phyloP scores from a whole-genome alignment of 2,888 invertebrate species.

The Onchidella celtica region DNA sequence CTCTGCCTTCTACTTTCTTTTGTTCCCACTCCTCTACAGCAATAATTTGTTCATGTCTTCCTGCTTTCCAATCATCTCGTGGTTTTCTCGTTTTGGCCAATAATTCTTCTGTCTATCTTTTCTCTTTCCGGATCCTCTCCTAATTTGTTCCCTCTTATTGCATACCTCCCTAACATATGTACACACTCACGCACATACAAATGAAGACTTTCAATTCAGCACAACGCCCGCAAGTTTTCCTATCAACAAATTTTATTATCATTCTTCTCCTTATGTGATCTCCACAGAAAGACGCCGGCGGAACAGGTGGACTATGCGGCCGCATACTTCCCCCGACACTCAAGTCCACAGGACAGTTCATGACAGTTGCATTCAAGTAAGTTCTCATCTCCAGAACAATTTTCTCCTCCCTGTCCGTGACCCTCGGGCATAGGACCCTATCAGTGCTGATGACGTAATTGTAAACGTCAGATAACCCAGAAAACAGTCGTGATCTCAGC shows the following conservation, averaged over 20 bases:
- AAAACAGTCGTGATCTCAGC: too few relatives aligned
- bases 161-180: background rate
- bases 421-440: too few relatives aligned
- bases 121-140: background rate
- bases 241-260: too few relatives aligned
- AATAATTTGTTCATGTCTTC: too few relatives aligned
- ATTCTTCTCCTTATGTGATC: too few relatives aligned
- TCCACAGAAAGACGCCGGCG: slow-evolving; percentile 74
- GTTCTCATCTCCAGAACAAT: slow-evolving; percentile 40
- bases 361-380: slow-evolving; percentile 78
- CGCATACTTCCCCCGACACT: slow-evolving; percentile 69
- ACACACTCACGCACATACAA: background rate
- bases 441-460: too few relatives aligned
- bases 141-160: slow-evolving; percentile 16
- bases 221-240: too few relatives aligned
- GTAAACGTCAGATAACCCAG: too few relatives aligned
- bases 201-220: background rate
- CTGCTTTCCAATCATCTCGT: too few relatives aligned
- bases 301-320: slow-evolving; percentile 76
- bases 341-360: slow-evolving; percentile 72
- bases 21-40: too few relatives aligned
- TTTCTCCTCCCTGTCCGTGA: background rate
- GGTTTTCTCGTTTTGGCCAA: background rate
- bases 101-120: background rate
- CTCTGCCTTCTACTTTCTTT: too few relatives aligned